Conservation (phyloP, 2,888 invertebrate species). For the Rhamnusium bicolor region DNA sequence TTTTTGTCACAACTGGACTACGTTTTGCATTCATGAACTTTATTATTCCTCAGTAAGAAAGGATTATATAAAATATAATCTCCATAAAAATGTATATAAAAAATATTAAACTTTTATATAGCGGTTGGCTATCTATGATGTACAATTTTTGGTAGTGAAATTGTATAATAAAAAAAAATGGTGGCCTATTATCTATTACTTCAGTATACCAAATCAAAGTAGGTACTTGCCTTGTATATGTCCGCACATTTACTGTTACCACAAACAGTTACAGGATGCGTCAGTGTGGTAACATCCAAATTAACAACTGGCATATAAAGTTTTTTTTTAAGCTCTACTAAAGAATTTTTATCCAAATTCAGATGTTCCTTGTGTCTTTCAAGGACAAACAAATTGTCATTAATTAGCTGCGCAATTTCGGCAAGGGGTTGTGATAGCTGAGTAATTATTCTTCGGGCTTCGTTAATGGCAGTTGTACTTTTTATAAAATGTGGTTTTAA, state of each 20-base stretch:
- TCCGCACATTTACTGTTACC: conserved; percentile 58
- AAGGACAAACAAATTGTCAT: conserved; percentile 62
- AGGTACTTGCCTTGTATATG: conserved; percentile 54
- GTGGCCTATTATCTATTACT: no score
- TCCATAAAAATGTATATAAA: no score
- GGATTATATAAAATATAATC: no score
- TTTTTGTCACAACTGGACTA: no score
- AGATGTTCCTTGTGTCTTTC: conserved; percentile 56
- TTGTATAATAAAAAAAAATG: no score
- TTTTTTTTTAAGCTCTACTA: conserved; percentile 59
- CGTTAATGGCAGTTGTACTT: conserved; percentile 64
- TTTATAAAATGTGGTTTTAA: conserved; percentile 62
- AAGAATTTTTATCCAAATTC: conserved; percentile 46
- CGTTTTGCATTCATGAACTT: no score
- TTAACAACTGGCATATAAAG: conserved; percentile 62
- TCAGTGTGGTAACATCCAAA: conserved; percentile 56
- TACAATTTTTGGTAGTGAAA: no score
- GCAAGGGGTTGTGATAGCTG: conserved; percentile 65
- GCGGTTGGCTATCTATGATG: no score
- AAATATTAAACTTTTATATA: no score
- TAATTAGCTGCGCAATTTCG: conserved; percentile 64
- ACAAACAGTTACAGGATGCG: conserved; percentile 64
- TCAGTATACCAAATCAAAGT: no score
- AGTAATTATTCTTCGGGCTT: conserved; percentile 63
- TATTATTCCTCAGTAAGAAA: no score